Conservation (phyloP, 2,888 invertebrate species). For the Amiota mariae region DNA sequence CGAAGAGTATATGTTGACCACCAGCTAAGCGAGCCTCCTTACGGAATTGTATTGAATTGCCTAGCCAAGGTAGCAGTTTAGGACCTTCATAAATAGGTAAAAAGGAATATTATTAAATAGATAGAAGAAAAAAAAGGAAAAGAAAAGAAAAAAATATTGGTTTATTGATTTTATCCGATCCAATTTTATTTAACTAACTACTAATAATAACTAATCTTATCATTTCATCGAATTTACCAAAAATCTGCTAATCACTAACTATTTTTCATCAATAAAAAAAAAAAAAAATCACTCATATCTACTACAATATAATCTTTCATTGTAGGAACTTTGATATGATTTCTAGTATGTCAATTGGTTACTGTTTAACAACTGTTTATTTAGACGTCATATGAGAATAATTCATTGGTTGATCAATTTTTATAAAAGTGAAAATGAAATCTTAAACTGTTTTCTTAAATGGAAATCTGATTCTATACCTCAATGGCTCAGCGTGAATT, state of each 20-base stretch:
- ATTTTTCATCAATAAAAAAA: not conserved
- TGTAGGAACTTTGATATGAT: not conserved
- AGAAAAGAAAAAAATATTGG: not conserved
- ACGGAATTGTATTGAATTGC: slow-evolving; percentile 69
- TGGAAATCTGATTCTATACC: too few species aligned
- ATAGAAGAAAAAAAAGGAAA: too few species aligned
- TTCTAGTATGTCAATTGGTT: not conserved
- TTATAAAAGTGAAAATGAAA: too few species aligned
- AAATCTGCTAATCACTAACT: not conserved
- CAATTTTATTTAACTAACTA: not conserved
- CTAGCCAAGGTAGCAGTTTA: slow-evolving; percentile 69
- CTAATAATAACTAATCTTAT: not conserved
- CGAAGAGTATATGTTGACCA: slow-evolving; percentile 76
- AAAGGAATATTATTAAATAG: not conserved
- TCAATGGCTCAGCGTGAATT: too few species aligned
- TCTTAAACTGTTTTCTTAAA: too few species aligned
- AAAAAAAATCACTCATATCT: not conserved
- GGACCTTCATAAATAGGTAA: slow-evolving; percentile 60
- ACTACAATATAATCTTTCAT: too few species aligned
- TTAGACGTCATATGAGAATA: too few species aligned
- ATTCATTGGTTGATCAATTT: too few species aligned
- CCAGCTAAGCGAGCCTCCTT: slow-evolving; percentile 69
- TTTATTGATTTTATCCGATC: not conserved
- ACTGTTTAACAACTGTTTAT: too few species aligned
- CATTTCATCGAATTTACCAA: not conserved